Percentiles rank a stretch among this genome's conserved stretches.
Evolutionary conservation across 2,888 invertebrate species (phyloP).

Genomic region (Melikaiella ostensackeni): DNA sequence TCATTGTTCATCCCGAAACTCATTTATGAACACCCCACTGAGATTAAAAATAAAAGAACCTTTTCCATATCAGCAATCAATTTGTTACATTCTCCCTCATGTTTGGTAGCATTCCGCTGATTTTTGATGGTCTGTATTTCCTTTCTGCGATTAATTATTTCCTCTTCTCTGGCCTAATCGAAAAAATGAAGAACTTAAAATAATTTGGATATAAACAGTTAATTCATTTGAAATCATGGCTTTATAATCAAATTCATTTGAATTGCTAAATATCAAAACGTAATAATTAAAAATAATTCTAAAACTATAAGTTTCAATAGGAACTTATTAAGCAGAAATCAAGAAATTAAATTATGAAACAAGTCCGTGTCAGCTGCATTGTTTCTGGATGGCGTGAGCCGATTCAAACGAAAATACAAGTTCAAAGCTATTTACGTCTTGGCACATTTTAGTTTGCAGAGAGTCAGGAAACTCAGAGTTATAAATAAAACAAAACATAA

Average conservation of each 20-base stretch:
- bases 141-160: conserved; percentile 78
- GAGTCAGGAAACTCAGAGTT: conserved; percentile 60
- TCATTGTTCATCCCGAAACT: conserved; percentile 12
- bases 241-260: background rate
- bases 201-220: background rate
- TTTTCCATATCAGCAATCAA: conserved; percentile 74
- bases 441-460: conserved; percentile 60
- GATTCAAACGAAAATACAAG: conserved; percentile 32
- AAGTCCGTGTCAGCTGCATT: conserved; percentile 7
- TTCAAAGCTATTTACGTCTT: conserved; percentile 64
- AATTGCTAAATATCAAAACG: background rate
- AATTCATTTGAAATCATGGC: background rate
- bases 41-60: conserved; percentile 59
- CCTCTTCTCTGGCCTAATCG: conserved; percentile 81
- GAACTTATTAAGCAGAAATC: background rate
- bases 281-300: background rate
- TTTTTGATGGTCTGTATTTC: conserved; percentile 78
- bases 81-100: conserved; percentile 70
- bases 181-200: conserved; percentile 30
- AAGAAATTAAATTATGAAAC: background rate
- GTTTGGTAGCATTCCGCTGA: conserved; percentile 66
- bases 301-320: background rate
- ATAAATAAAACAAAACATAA: conserved; percentile 63
- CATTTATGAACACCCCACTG: background rate
- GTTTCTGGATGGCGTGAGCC: background rate